Conservation (phyloP, 2,113 vertebrate species). For the Tachuris rubrigastra region DNA sequence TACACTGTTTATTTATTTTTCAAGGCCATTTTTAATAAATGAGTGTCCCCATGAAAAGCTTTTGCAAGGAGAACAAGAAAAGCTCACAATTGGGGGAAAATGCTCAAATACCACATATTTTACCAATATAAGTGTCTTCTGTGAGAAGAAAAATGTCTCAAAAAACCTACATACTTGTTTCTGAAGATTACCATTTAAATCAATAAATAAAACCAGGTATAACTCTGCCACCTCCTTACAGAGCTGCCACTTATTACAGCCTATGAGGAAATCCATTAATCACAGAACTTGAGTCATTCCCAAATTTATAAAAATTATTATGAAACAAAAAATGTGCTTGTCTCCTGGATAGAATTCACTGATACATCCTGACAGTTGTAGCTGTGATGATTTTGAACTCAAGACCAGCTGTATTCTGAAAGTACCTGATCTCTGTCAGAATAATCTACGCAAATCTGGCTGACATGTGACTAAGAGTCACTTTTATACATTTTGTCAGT, state of each 20-base stretch:
- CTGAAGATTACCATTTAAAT: background rate
- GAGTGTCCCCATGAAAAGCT: background rate
- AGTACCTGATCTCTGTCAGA: background rate
- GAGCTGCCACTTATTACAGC: background rate
- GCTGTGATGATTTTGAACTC: background rate
- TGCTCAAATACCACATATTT: background rate
- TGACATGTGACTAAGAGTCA: background rate
- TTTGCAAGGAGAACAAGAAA: background rate
- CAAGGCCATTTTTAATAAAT: conserved; percentile 5
- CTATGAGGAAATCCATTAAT: background rate
- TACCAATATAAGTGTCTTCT: background rate
- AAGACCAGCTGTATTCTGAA: background rate
- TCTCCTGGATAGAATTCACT: background rate
- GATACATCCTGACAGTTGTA: background rate
- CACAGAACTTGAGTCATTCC: background rate
- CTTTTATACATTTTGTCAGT: background rate
- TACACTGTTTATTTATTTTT: background rate
- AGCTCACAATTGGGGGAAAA: background rate
- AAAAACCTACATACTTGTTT: background rate
- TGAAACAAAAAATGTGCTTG: background rate
- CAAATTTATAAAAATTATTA: background rate
- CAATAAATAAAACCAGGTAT: background rate
- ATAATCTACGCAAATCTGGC: background rate
- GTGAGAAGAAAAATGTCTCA: background rate
- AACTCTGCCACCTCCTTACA: background rate